A percentile compares a stretch with the other conserved stretches of the same genome.
phyloP scores from a whole-genome alignment of 2,113 vertebrate species.

The Neomonachus schauinslandi region DNA sequence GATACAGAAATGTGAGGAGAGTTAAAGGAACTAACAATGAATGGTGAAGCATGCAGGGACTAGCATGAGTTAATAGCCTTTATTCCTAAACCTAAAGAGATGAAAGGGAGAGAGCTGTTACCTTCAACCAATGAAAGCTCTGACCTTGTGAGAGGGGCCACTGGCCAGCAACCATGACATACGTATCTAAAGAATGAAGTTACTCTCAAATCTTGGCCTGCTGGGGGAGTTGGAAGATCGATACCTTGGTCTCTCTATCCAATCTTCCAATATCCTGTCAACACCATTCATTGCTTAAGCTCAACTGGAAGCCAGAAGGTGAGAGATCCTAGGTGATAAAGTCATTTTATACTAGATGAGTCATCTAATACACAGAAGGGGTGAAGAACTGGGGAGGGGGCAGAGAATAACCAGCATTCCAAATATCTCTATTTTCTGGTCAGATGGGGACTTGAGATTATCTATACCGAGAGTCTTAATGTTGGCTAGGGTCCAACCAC shows the following conservation, averaged over 20 bases:
- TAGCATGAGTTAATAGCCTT: neutral
- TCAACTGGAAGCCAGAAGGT: neutral
- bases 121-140: neutral
- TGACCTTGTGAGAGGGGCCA: neutral
- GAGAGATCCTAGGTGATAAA: neutral
- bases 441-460: neutral
- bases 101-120: neutral
- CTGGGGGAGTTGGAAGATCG: neutral
- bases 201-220: neutral
- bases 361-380: neutral
- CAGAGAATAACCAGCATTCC: neutral
- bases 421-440: neutral
- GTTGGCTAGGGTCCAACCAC: neutral
- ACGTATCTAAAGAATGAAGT: neutral
- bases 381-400: neutral
- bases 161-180: neutral
- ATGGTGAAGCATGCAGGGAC: neutral
- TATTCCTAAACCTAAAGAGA: neutral
- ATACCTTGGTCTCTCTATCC: neutral
- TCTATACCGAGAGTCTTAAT: neutral
- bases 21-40: neutral
- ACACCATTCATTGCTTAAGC: neutral
- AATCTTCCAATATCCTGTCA: neutral
- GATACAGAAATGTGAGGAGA: neutral
- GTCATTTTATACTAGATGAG: neutral